Percentiles rank a stretch among this genome's conserved stretches.
Conservation (phyloP, 92 coral and sea anemone genomes). For the Zoanthus solanderi region DNA sequence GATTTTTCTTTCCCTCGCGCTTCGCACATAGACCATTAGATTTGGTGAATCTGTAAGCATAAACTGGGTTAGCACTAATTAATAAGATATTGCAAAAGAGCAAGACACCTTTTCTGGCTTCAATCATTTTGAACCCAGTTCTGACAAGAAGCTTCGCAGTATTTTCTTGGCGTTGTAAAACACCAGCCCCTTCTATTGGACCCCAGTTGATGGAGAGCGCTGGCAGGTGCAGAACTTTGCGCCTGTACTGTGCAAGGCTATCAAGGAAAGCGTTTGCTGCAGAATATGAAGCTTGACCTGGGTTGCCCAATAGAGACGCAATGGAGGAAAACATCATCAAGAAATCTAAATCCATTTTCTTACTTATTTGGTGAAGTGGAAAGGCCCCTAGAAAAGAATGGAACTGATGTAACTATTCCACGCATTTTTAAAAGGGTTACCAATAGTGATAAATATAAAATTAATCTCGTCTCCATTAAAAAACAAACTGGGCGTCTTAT, state of each 20-base stretch:
- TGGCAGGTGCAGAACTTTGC: slow-evolving; percentile 63
- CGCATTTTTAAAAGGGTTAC: background rate
- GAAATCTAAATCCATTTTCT: slow-evolving; percentile 72
- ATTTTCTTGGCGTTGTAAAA: slow-evolving; percentile 57
- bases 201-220: slow-evolving; percentile 78
- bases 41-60: no score
- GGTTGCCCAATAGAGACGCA: slow-evolving; percentile 68
- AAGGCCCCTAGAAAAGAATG: slow-evolving; percentile 51
- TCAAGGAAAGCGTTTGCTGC: slow-evolving; percentile 78
- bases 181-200: slow-evolving; percentile 70
- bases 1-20: no score
- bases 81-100: no score
- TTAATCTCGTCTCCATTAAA: no score
- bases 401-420: background rate
- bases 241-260: slow-evolving; percentile 68
- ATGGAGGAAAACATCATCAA: slow-evolving; percentile 80
- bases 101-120: no score
- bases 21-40: no score
- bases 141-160: slow-evolving; percentile 56
- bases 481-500: no score
- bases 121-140: slow-evolving; percentile 43
- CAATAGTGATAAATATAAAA: no score
- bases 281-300: slow-evolving; percentile 73
- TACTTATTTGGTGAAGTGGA: slow-evolving; percentile 68
- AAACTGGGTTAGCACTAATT: no score